phyloP scores from a whole-genome alignment of 2,888 invertebrate species.

The Zonitis immaculata region DNA sequence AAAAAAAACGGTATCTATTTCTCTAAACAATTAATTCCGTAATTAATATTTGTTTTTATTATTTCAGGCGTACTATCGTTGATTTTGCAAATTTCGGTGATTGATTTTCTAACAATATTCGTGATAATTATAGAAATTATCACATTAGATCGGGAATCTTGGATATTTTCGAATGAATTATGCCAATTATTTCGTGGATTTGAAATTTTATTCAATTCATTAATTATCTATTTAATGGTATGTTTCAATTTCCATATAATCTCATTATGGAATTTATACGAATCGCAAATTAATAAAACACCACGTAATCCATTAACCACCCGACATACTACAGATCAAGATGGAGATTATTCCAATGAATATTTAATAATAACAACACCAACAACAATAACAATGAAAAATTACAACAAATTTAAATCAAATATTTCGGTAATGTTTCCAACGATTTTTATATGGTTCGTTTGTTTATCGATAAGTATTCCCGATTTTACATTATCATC shows the following conservation, averaged over 20 bases:
- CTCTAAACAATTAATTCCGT: constrained; percentile 1
- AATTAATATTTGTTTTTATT: constrained; percentile 3
- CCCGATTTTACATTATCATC: constrained; percentile 57
- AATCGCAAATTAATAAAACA: constrained; percentile 42
- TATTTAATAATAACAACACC: constrained; percentile 40
- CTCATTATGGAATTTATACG: constrained; percentile 53
- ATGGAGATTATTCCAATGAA: constrained; percentile 37
- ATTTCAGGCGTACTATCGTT: constrained; percentile 53
- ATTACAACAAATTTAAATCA: constrained; percentile 51
- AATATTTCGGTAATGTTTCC: constrained; percentile 53
- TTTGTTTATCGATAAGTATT: constrained; percentile 56
- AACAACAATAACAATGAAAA: too few species aligned
- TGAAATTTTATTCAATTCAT: constrained; percentile 54
- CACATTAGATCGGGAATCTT: constrained; percentile 51
- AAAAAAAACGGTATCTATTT: constrained; percentile 50
- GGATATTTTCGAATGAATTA: constrained; percentile 51
- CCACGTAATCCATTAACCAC: constrained; percentile 35
- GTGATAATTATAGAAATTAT: constrained; percentile 54
- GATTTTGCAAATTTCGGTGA: constrained; percentile 53
- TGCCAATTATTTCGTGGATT: constrained; percentile 56
- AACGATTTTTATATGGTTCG: constrained; percentile 55
- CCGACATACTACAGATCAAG: constrained; percentile 19
- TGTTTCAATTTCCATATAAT: constrained; percentile 57
- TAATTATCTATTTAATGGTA: constrained; percentile 54
- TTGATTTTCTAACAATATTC: constrained; percentile 51